Percentiles rank a stretch among this genome's conserved stretches.
These are phyloP conservation scores for Cataglyphis altisquamis DNA, from an alignment of 2,888 invertebrate genomes.

Conservation along the genomic window DNA sequence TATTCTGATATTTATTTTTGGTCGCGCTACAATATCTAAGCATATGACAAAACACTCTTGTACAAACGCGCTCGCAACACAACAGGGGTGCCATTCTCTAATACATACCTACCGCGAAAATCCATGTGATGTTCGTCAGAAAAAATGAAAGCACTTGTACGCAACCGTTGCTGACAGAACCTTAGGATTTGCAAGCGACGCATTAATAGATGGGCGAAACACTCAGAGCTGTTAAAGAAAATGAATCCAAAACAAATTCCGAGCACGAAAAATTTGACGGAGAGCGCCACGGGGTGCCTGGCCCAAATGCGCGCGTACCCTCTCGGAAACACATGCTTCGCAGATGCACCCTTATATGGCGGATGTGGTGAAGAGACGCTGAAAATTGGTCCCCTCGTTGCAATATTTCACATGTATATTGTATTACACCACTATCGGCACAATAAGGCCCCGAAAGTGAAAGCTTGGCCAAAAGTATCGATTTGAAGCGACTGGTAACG, in stretches of 20 bases:
- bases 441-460: slow-evolving; percentile 59
- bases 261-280: slow-evolving; percentile 66
- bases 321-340: slow-evolving; percentile 76
- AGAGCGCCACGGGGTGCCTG: slow-evolving; percentile 71
- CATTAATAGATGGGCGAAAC: slow-evolving; percentile 65
- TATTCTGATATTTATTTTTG: slow-evolving; percentile 47
- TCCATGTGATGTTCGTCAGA: slow-evolving; percentile 5
- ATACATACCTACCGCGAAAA: not conserved
- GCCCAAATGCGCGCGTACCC: slow-evolving; percentile 64
- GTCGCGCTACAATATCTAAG: slow-evolving; percentile 29
- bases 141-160: slow-evolving; percentile 57
- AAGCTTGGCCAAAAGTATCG: slow-evolving; percentile 56
- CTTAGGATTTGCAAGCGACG: slow-evolving; percentile 57
- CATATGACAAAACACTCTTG: slow-evolving; percentile 54
- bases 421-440: slow-evolving; percentile 67
- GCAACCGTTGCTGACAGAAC: slow-evolving; percentile 57
- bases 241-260: slow-evolving; percentile 71
- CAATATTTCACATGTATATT: slow-evolving; percentile 77
- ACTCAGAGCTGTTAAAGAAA: slow-evolving; percentile 62
- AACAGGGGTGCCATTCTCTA: slow-evolving; percentile 31
- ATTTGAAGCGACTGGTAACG: slow-evolving; percentile 59
- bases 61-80: slow-evolving; percentile 45
- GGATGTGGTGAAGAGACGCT: slow-evolving; percentile 62
- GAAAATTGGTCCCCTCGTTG: slow-evolving; percentile 69
- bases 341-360: slow-evolving; percentile 76